Evolutionary conservation across 53 echinoderm and acorn worm genomes (phyloP), one percentile per base, ranked within the genome.

Genomic region (Henricia sp.): DNA sequence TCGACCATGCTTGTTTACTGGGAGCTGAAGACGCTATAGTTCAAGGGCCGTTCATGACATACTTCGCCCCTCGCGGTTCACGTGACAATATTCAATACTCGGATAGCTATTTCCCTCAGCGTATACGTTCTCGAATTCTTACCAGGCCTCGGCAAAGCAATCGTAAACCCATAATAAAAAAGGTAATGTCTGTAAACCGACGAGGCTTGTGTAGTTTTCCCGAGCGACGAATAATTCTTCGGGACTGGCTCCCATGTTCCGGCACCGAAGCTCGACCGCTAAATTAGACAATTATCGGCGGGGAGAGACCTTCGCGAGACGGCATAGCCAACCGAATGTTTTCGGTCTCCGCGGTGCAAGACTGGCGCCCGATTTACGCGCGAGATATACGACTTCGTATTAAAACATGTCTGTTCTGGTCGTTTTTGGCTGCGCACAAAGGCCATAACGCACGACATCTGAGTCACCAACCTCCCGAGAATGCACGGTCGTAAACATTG

Each of bases 251-350:
- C 80, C 80, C 80, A 64, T 48, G 65, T 46, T 80, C 80, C 51
- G 44, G 63, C 11, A 62, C 48, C 32, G 33, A 30, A 21, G 41
- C 80, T 26, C 30, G 62, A 50, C 80, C 64, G 80, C 80, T 80
- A 80, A 80, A 80, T 80, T 80, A 80, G 80, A 80, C 80, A 80
- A 80, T 80, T 80, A 80, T 80, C 80, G 80, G 80, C 80, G 80
- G 62, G 60, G 44, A 80, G 20, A 44, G 63, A 64, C 80, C 80
- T 63, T 80, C 80, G 80, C 80, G 32, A 43, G 62, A 64, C 32
- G 63, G 63, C 27, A 62, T 80, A 76, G 80, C 51, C 50, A 23
- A 64, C 80, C 64, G 64, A 44, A 64, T 80, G 80, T 35, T 57
- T 80, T 62, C 23, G 63, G 80, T 80, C 80, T 80, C 80, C 4